Evolutionary conservation across 2,888 invertebrate species (phyloP).

Genomic region (Standfussiana lucernea): DNA sequence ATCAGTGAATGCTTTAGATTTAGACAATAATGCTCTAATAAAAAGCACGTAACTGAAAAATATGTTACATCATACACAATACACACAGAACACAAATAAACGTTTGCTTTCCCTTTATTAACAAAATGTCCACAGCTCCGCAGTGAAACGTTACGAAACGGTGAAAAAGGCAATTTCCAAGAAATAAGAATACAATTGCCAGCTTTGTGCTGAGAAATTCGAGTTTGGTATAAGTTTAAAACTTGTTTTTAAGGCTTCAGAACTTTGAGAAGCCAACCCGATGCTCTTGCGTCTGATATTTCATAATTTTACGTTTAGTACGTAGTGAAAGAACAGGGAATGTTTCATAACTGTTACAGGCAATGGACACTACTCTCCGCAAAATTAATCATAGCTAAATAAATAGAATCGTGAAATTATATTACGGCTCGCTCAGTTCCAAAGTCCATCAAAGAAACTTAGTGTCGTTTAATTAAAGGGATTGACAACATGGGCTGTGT

Average conservation of each 20-base stretch:
- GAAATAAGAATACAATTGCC: slow-evolving; percentile 70
- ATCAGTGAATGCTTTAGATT: not conserved
- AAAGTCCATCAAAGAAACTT: slow-evolving; percentile 76
- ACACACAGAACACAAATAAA: slow-evolving; percentile 14
- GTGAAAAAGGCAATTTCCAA: slow-evolving; percentile 73
- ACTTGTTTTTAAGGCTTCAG: slow-evolving; percentile 82
- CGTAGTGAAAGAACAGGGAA: slow-evolving; percentile 8
- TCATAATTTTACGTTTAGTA: slow-evolving; percentile 73
- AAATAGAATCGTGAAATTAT: slow-evolving; percentile 62
- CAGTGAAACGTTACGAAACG: slow-evolving; percentile 65
- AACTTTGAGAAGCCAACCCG: slow-evolving; percentile 81
- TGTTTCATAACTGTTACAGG: slow-evolving; percentile 10
- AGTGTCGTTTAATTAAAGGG: slow-evolving; percentile 83
- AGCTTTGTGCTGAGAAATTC: slow-evolving; percentile 77
- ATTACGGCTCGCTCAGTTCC: slow-evolving; percentile 64
- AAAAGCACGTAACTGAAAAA: not conserved
- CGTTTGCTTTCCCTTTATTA: slow-evolving; percentile 38
- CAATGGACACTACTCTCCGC: slow-evolving; percentile 3
- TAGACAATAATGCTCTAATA: not conserved
- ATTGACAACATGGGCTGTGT: slow-evolving; percentile 72
- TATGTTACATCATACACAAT: not conserved
- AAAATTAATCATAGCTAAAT: slow-evolving; percentile 42
- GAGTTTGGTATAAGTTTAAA: slow-evolving; percentile 76
- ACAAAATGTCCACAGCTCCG: slow-evolving; percentile 38
- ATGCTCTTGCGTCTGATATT: slow-evolving; percentile 75